A percentile compares a stretch with the other conserved stretches of the same genome.
Conservation (phyloP, 2,888 invertebrate genomes). For the Campoplex nolae region DNA sequence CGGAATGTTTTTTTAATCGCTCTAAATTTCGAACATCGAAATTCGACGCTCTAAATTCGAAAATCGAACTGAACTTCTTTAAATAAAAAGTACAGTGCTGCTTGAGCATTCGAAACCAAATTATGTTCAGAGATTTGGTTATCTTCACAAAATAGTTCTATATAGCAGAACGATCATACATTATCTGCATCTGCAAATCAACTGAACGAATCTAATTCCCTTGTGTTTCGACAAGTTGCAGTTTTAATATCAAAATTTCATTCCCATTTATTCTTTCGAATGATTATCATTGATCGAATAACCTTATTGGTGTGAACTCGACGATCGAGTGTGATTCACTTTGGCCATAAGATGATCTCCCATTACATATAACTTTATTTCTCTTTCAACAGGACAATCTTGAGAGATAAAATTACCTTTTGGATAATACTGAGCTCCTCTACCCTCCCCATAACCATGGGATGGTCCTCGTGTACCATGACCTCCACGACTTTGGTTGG, state of each 20-base stretch:
- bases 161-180: too few relatives aligned
- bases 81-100: not conserved
- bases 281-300: conserved; percentile 12
- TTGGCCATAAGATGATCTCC: conserved; percentile 38
- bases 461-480: conserved; percentile 86
- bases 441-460: conserved; percentile 90
- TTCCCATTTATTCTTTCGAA: not conserved
- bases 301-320: conserved; percentile 63
- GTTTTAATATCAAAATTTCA: not conserved
- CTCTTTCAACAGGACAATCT: conserved; percentile 14
- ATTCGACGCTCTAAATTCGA: too few relatives aligned
- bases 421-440: conserved; percentile 89
- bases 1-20: not conserved
- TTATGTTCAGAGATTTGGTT: not conserved
- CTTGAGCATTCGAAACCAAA: not conserved
- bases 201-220: not conserved
- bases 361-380: conserved; percentile 15
- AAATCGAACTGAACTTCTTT: too few relatives aligned
- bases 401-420: conserved; percentile 86
- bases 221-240: not conserved
- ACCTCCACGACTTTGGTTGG: conserved; percentile 77
- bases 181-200: too few relatives aligned
- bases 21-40: too few relatives aligned
- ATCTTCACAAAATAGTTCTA: not conserved
- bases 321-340: conserved; percentile 36